Conservation (phyloP, 2,888 invertebrate genomes). For the Ctena decussata region DNA sequence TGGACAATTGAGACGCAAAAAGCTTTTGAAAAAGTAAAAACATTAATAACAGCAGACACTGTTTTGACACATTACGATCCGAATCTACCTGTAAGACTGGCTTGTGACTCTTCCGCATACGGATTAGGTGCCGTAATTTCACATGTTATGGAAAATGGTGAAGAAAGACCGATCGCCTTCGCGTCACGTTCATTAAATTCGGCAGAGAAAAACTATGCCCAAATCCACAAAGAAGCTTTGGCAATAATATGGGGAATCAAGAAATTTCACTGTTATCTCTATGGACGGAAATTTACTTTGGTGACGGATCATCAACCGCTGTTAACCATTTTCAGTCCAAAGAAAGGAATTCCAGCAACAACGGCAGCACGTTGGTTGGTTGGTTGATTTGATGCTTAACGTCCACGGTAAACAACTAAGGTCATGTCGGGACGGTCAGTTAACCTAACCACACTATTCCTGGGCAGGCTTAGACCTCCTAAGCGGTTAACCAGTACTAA, state of each 20-base stretch:
- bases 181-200: not conserved
- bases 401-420: no score
- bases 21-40: constrained; percentile 23
- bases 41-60: not conserved
- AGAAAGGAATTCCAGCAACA: constrained; percentile 74
- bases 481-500: no score
- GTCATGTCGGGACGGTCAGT: no score
- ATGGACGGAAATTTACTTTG: constrained; percentile 86
- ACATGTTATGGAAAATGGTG: constrained; percentile 20
- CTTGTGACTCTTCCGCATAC: constrained; percentile 76
- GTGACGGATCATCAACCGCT: constrained; percentile 86
- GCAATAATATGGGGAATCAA: constrained; percentile 85
- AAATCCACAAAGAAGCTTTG: constrained; percentile 85
- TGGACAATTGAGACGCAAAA: constrained; percentile 15
- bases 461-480: no score
- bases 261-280: constrained; percentile 86
- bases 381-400: no score
- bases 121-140: constrained; percentile 81
- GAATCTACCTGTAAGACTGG: constrained; percentile 40
- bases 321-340: constrained; percentile 82
- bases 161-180: not conserved
- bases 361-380: no score
- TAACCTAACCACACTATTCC: no score
- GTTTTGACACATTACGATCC: constrained; percentile 23
- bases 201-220: constrained; percentile 75